phyloP scores from a whole-genome alignment of 1,140 invertebrate genomes.

The Lepidostoma basale region DNA sequence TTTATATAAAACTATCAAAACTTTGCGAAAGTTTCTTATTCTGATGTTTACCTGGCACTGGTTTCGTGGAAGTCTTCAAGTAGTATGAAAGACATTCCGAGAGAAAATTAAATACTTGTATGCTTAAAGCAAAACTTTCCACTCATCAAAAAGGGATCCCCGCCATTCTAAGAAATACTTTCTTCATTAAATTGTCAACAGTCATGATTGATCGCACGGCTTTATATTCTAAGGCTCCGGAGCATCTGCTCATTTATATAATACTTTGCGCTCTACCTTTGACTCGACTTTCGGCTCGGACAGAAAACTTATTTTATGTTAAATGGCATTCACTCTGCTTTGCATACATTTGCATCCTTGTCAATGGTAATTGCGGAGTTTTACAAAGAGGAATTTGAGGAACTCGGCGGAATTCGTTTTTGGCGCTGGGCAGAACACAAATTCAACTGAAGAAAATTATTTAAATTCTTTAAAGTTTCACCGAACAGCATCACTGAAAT shows the following conservation, averaged over 20 bases:
- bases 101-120: neutral
- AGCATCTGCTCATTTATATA: neutral
- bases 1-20: too few relatives aligned
- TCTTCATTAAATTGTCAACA: conserved; percentile 18
- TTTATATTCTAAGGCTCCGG: neutral
- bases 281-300: neutral
- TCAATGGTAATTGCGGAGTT: conserved; percentile 32
- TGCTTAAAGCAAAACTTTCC: conserved; percentile 1
- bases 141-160: conserved; percentile 3
- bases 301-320: conserved; percentile 28
- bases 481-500: too few relatives aligned
- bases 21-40: too few relatives aligned
- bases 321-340: conserved; percentile 18
- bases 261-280: neutral
- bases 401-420: too few relatives aligned
- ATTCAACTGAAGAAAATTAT: neutral
- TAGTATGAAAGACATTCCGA: neutral
- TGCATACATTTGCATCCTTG: conserved; percentile 40
- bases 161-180: neutral
- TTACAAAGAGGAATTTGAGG: neutral
- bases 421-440: too few relatives aligned
- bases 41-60: too few relatives aligned
- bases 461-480: too few relatives aligned
- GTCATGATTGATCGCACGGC: neutral
- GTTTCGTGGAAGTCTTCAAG: too few relatives aligned